phyloP scores from a whole-genome alignment of 2,888 invertebrate genomes.

The Drepanosiphum platanoidis region DNA sequence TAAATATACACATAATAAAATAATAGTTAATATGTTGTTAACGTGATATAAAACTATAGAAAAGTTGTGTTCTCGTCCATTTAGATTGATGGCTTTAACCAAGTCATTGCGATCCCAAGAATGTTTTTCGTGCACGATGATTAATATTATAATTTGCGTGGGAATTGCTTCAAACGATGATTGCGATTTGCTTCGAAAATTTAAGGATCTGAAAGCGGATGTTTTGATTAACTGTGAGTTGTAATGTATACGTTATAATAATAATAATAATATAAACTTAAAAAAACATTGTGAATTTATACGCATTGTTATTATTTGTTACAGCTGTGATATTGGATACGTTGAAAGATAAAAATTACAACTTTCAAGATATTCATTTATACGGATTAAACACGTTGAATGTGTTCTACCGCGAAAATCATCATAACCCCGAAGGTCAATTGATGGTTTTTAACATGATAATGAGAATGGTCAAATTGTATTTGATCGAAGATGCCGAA shows the following conservation, averaged over 20 bases:
- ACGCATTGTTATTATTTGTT: neutral
- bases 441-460: conserved; percentile 25
- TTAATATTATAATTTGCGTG: conserved; percentile 20
- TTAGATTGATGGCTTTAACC: conserved; percentile 7
- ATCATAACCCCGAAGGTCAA: conserved; percentile 23
- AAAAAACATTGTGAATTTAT: neutral
- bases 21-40: neutral
- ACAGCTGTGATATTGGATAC: conserved; percentile 33
- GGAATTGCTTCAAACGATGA: conserved; percentile 41
- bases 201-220: conserved; percentile 13
- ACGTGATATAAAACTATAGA: neutral
- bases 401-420: conserved; percentile 26
- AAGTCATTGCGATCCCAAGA: conserved; percentile 25
- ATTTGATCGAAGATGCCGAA: neutral
- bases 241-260: neutral
- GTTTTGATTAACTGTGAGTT: conserved; percentile 30
- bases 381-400: conserved; percentile 38
- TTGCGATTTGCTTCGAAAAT: neutral
- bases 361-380: neutral
- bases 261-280: neutral
- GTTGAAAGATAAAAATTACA: neutral
- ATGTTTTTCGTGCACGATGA: conserved; percentile 2
- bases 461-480: conserved; percentile 11
- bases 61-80: neutral
- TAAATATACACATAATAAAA: too few species aligned